phyloP scores from a whole-genome alignment of 1,140 invertebrate species.

The Xylocopa sonorina region DNA sequence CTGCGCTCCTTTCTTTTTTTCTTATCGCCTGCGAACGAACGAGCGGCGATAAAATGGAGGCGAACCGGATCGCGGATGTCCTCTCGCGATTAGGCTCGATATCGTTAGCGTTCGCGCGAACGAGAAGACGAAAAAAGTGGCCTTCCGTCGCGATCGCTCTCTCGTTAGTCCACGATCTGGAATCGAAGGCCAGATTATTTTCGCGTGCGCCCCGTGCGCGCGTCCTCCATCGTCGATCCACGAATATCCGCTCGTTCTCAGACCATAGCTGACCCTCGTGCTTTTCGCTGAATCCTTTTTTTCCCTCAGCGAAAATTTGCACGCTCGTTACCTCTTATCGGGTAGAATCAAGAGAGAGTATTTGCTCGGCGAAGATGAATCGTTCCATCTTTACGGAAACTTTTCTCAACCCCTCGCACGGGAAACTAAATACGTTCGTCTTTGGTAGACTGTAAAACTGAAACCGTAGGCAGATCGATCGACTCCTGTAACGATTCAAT shows the following conservation, averaged over 20 bases:
- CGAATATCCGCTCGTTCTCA: background rate
- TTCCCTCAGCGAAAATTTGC: no score
- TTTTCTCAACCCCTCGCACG: background rate
- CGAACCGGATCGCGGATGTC: background rate
- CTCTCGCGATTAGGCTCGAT: background rate
- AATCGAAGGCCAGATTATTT: slow-evolving; percentile 65
- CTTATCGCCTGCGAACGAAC: background rate
- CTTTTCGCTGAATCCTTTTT: no score
- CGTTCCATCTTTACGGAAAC: no score
- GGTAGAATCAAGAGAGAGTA: background rate
- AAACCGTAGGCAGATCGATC: background rate
- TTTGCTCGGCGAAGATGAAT: background rate
- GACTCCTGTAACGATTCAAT: background rate
- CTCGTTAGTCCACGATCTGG: slow-evolving; percentile 48
- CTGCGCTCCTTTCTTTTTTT: background rate
- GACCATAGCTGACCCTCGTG: background rate
- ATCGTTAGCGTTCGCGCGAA: background rate
- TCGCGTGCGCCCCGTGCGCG: slow-evolving; percentile 12
- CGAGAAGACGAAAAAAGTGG: slow-evolving; percentile 32
- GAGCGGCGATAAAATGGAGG: no score
- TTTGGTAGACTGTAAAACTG: background rate
- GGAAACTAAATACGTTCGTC: background rate
- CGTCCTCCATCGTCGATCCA: background rate
- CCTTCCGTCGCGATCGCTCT: slow-evolving; percentile 21
- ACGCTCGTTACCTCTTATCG: no score